Percentiles rank a stretch among this genome's conserved stretches.
Evolutionary conservation across 2,113 vertebrate species (phyloP).

Genomic region (Centrocercus urophasianus): DNA sequence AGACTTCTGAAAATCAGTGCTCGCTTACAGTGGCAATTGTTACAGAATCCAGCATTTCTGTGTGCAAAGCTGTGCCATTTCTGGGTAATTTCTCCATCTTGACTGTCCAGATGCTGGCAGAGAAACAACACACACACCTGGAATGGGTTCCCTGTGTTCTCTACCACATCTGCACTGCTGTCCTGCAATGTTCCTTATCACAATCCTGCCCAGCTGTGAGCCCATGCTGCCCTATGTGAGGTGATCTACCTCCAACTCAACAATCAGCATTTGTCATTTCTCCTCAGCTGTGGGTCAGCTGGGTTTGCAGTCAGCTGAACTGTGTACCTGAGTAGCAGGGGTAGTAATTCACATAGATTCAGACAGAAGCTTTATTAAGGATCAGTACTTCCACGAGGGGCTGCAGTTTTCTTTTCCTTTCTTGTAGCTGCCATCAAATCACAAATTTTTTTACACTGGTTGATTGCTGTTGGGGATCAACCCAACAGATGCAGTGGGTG

Average conservation of each 20-base stretch:
- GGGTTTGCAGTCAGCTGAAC: not conserved
- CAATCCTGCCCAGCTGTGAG: not conserved
- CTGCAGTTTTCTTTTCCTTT: not conserved
- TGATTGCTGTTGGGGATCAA: accelerated
- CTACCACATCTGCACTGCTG: not conserved
- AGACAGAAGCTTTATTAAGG: not conserved
- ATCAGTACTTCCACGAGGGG: not conserved
- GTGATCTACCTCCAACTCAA: not conserved
- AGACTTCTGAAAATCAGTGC: not conserved
- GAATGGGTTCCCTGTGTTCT: not conserved
- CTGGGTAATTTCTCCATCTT: not conserved
- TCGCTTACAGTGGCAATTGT: not conserved
- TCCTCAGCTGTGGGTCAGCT: accelerated
- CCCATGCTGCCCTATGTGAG: not conserved
- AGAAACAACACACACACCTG: not conserved
- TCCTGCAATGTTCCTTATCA: not conserved
- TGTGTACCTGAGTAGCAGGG: not conserved
- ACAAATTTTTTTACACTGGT: accelerated
- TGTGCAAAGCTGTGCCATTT: not conserved
- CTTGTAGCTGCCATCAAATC: not conserved
- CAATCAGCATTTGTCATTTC: not conserved
- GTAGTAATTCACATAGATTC: not conserved
- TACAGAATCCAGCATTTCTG: not conserved
- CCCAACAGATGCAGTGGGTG: no score
- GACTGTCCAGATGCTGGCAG: not conserved